Evolutionary conservation across 30 jellyfish, hydroid and myxozoan species (phyloP), one percentile per base, ranked within the genome.

Genomic region (Turritopsis dohrnii): DNA sequence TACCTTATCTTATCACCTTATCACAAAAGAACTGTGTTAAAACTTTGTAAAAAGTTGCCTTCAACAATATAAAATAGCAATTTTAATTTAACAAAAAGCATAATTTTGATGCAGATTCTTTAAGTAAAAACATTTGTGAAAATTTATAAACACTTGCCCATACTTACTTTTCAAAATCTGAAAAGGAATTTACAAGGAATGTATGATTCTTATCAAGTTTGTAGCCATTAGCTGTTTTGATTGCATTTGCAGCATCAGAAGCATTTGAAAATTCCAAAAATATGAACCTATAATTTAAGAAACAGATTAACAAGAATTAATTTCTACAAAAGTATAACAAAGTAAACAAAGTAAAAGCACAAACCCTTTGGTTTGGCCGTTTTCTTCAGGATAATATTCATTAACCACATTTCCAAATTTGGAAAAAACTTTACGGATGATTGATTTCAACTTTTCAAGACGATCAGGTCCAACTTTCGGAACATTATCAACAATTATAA

Each of bases 391-490:
- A 54, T 94, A 94, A 71, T 82, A 86, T 52, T 88, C 96, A 27
- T 94, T 89, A 7, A 94, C 95, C 1, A 94, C 80, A 28, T 89
- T 86, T 20, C 99, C 99, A 85, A 94, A 85, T 53, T 87, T 89
- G 22, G 95, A 85, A 72, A 94, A 94, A 21, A 94, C 96, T 83
- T 94, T 94, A 52, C 96, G 81, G 29, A 94, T 94, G 66, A 94
- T 96, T 31, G 94, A 83, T 65, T 94, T 94, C 87, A 94, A 87
- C 81, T 94, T 94, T 29, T 88, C 99, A 52, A 94, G 85, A 53
- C 99, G 84, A 69, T 94, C 99, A 75, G 92, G 96, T 17, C 99
- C 99, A 94, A 94, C 99, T 18, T 88, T 86, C 0, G 99, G 99
- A 0, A 94, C 96, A 85, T 94, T 94, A 75, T 94, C 99, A 52